Conservation (phyloP, 2,888 invertebrate species). For the Metallyticus violacea region DNA sequence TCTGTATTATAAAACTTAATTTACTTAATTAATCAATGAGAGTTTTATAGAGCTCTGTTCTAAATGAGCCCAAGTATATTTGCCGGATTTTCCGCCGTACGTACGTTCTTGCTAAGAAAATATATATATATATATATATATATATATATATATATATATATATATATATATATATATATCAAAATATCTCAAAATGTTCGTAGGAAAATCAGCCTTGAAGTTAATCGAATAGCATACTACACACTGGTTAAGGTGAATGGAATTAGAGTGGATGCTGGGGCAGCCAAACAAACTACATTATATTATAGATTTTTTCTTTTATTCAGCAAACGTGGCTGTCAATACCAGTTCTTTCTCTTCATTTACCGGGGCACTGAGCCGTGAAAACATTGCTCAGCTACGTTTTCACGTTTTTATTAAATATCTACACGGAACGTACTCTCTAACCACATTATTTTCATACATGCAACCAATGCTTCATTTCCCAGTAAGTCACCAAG, state of each 20-base stretch:
- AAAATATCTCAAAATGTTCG: too few species aligned
- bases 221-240: background rate
- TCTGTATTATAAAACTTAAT: too few species aligned
- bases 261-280: background rate
- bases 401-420: background rate
- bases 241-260: background rate
- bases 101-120: too few species aligned
- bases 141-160: too few species aligned
- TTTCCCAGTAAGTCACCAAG: background rate
- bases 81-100: too few species aligned
- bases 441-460: background rate
- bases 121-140: too few species aligned
- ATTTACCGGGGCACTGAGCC: background rate
- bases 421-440: background rate
- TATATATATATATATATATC: too few species aligned
- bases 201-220: too few species aligned
- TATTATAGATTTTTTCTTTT: background rate
- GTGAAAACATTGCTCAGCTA: background rate
- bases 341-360: background rate
- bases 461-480: background rate
- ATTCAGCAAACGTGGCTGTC: background rate
- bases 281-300: background rate
- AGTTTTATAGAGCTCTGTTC: too few species aligned
- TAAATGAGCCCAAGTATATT: too few species aligned
- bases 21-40: too few species aligned